Evolutionary conservation across 2,113 vertebrate genomes (phyloP), one percentile per base, ranked within the genome.

Genomic region (Laticauda laticaudata): DNA sequence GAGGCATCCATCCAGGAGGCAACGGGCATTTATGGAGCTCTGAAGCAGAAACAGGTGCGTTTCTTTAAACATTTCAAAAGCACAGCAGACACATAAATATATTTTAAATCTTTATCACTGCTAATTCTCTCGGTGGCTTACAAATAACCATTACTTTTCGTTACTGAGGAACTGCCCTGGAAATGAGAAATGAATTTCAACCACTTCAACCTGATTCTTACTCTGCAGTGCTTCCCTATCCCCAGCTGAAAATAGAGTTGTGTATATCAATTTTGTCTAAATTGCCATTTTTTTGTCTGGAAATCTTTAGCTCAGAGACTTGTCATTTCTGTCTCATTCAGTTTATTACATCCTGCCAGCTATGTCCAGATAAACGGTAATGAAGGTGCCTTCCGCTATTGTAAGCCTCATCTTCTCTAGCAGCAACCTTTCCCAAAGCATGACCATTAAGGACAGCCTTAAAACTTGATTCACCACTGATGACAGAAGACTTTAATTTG

Each of bases 261-360:
- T n/a, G 89, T 94, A 95, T 94, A 94, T 94, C 96, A 97, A 11
- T 96, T 96, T 96, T 93, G 93, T 95, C 91, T 95, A 91, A 97
- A 96, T 91, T 94, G 88, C 87, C 23, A 26, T 90, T 64, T 92
- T 39, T 97, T 95, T 86, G 89, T 91, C 69, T 86, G 85, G 48
- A 94, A 97, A 96, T 96, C 92, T 93, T 94, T 96, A 97, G 93
- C 90, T 94, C 88, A 43, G 48, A 94, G 93, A 94, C 87, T 94
- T 97, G 95, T 97, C 95, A 94, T 96, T 95, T 97, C 96, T 95
- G 90, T 94, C 94, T 96, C 1, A 0, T 97, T 95, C 92, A 91
- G 92, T 93, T 96, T 96, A 95, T 97, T 96, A 93, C 85, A 92
- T 91, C 93, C 96, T 97, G 94, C 94, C 94, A 97, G 91, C 94